Evolutionary conservation across 30 jellyfish, hydroid and myxozoan species (phyloP).

Genomic region (Hydractinia symbiolongicarpus): DNA sequence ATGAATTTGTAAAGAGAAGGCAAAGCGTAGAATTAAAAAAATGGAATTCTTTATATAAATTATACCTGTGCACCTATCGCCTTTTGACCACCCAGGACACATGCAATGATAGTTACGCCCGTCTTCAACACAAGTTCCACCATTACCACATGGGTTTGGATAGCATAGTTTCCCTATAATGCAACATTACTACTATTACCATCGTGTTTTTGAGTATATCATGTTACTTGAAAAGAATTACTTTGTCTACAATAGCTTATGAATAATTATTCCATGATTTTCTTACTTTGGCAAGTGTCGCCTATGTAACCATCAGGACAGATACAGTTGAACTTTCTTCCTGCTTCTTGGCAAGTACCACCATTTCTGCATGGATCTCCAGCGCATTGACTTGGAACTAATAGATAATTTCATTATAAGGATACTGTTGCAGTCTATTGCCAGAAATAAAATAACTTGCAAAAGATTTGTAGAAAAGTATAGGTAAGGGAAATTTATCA

Average conservation of each 20-base stretch:
- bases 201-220: neutral
- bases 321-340: slow-evolving; percentile 52
- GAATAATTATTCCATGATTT: neutral
- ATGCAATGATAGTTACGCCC: slow-evolving; percentile 53
- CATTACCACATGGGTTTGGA: slow-evolving; percentile 65
- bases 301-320: slow-evolving; percentile 57
- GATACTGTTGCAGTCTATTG: neutral
- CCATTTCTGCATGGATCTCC: slow-evolving; percentile 71
- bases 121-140: slow-evolving; percentile 64
- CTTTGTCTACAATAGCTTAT: neutral
- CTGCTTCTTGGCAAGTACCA: slow-evolving; percentile 68
- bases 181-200: neutral
- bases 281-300: slow-evolving; percentile 39
- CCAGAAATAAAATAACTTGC: neutral
- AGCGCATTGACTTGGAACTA: slow-evolving; percentile 38
- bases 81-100: slow-evolving; percentile 50
- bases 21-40: neutral
- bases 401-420: slow-evolving; percentile 17
- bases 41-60: neutral
- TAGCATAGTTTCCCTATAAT: slow-evolving; percentile 21
- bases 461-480: neutral
- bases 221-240: neutral
- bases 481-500: neutral
- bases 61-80: slow-evolving; percentile 46
- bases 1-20: neutral